Conservation (phyloP, 2,888 invertebrate genomes). For the Taenaris catops region DNA sequence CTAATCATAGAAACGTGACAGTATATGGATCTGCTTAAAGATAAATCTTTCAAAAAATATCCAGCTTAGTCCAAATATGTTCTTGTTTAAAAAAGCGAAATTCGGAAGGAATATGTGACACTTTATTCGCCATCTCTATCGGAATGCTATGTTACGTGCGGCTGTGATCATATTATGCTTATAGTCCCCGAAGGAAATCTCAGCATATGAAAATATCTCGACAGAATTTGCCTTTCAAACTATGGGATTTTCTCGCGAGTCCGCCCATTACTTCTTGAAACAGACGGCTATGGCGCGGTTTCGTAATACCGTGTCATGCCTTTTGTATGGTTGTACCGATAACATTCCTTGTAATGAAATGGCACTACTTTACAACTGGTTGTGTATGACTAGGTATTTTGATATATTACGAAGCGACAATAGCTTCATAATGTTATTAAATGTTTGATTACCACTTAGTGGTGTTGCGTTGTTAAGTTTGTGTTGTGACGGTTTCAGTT, state of each 20-base stretch:
- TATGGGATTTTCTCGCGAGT: conserved; percentile 42
- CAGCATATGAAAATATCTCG: conserved; percentile 29
- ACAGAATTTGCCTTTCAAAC: conserved; percentile 53
- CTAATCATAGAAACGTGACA: too few relatives aligned
- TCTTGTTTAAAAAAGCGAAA: conserved; percentile 5
- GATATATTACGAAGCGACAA: too few relatives aligned
- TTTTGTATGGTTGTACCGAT: too few relatives aligned
- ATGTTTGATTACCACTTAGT: too few relatives aligned
- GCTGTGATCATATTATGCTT: conserved; percentile 38
- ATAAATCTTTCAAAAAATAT: neutral
- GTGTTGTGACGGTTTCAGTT: too few relatives aligned
- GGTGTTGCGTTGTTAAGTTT: too few relatives aligned
- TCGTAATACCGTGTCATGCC: too few relatives aligned
- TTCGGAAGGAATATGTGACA: conserved; percentile 8
- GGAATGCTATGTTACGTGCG: conserved; percentile 14
- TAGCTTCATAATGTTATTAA: too few relatives aligned
- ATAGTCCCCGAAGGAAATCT: conserved; percentile 30
- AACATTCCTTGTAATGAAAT: too few relatives aligned
- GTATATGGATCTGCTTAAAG: neutral
- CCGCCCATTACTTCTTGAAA: conserved; percentile 42
- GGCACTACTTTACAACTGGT: too few relatives aligned
- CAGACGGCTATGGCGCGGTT: conserved; percentile 29
- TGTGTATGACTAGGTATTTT: too few relatives aligned
- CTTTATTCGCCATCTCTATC: conserved; percentile 22
- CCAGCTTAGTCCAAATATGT: conserved; percentile 4